Conservation (phyloP, 1,140 invertebrate species). For the Rhagoletis zephyria region DNA sequence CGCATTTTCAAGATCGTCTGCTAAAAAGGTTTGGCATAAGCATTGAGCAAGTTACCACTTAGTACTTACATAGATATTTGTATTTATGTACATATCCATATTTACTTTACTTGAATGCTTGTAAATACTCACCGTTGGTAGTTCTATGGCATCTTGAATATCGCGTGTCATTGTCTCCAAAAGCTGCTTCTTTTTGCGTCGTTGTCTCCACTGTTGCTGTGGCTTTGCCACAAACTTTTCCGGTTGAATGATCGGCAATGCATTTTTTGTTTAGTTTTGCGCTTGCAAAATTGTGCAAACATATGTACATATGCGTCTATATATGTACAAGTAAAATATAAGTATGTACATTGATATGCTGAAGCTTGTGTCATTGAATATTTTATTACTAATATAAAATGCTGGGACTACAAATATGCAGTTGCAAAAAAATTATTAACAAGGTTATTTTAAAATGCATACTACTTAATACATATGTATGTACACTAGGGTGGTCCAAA, state of each 20-base stretch:
- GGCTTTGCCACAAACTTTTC: not conserved
- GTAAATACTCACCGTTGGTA: not conserved
- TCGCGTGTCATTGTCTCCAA: slow-evolving; percentile 27
- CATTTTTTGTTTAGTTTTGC: not conserved
- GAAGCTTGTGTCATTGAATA: no score
- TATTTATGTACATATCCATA: not conserved
- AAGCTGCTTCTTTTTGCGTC: not conserved
- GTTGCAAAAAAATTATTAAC: no score
- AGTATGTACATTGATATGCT: not conserved
- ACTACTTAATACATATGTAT: no score
- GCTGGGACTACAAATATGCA: no score
- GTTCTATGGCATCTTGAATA: slow-evolving; percentile 27
- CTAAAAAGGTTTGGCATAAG: slow-evolving; percentile 27
- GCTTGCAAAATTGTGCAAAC: not conserved
- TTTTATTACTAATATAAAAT: no score
- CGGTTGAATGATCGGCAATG: slow-evolving; percentile 11
- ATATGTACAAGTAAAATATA: not conserved
- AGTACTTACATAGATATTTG: not conserved
- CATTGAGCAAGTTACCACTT: not conserved
- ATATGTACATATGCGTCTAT: not conserved
- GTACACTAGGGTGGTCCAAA: no score
- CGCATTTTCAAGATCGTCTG: slow-evolving; percentile 36
- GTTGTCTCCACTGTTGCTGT: not conserved
- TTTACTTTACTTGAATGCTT: not conserved
- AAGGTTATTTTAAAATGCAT: no score